Base-by-base conservation (phyloP, 2,797 vertebrate species). In the Astyanax mexicanus region DNA sequence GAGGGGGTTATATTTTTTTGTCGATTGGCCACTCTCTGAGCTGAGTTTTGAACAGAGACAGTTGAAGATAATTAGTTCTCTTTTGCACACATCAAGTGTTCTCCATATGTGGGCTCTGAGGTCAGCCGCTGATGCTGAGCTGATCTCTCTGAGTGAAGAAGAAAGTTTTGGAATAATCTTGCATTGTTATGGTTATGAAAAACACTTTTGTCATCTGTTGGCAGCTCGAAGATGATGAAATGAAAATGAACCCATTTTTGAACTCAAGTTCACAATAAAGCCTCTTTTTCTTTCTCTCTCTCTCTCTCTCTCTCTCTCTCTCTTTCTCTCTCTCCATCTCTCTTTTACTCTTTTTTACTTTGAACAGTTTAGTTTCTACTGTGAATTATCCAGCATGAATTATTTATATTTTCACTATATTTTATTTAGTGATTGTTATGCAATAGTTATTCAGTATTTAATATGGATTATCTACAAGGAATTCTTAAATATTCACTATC, bases 101-200 rank as follows among this genome's bases (percentile, higher is more conserved):
- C 2, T 67, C 51, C 0, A 19, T 47, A 45, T 0, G n/a, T 32
- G 29, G 29, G 21, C 51, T 10, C 19, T 3, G n/a, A 37, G 2
- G 25, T 52, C 44, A 23, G 37, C 6, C 12, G 54, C 7, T 9
- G 12, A 57, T 25, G 47, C 49, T 10, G 35, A 42, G 6, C 45
- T 17, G 42, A 35, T 21, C 29, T 42, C 44, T n/a, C 1, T 10
- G 21, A 3, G 17, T 10, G 45, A 19, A 21, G 57, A 69, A 74
- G 32, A 65, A 60, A 42, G n/a, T 80, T 62, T 15, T 44, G 35
- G 27, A 71, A 78, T 42, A 80, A 75, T 54, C 49, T 37, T 29
- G 15, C 54, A 45, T 80, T 80, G 78, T 75, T 81, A 52, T 64
- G 47, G 54, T 54, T 29, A 64, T 81, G 42, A 80, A 74, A 67